Base-by-base conservation (phyloP, 2,888 invertebrate genomes). In the Lagria hirta region DNA sequence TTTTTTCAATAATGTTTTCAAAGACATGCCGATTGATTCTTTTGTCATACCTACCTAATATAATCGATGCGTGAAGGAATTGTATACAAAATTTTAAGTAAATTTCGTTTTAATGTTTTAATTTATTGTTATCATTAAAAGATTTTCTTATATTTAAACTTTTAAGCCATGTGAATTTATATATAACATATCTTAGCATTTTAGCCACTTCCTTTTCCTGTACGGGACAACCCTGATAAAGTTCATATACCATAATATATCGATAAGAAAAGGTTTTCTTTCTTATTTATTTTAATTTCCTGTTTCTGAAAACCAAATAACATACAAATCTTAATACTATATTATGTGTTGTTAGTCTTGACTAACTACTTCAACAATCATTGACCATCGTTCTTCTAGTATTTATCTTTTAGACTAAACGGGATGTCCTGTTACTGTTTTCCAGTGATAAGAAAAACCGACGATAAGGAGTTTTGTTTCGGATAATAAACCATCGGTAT, bases 351-450 rank as follows among this genome's bases (percentile, higher is more conserved):
- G 30, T 32, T 23, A 32, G 32, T 36, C 12, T 16, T 38, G 32
- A 27, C 12, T n/a, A n/a, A n/a, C n/a, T 32, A 12, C 32, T 43
- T 33, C 18, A 7, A 17, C 23, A 34, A 29, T 34, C 35, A 15
- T 24, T 34, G 33, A 41, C 42, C 35, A 43, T 43, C 35, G 22
- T 15, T 11, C 14, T 3, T 3, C 22, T n/a, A n/a, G 5, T 18
- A 12, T 14, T 35, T 35, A 35, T 43, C 42, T 15, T 6, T 22
- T 15, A 23, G 37, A 37, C 38, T 38, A 32, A 35, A 60, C 61
- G 60, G 61, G 61, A 61, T 61, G 58, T 61, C 61, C 61, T 59
- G 60, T 57, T 51, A 54, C 45, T 23, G 29, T 61, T 57, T 48
- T 52, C 43, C 43, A 42, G 27, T 45, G 61, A 61, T 60, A 61